A percentile compares a stretch with the other conserved stretches of the same genome.
Evolutionary conservation across 1,140 invertebrate species (phyloP).

Genomic region (Drosophila serrata): DNA sequence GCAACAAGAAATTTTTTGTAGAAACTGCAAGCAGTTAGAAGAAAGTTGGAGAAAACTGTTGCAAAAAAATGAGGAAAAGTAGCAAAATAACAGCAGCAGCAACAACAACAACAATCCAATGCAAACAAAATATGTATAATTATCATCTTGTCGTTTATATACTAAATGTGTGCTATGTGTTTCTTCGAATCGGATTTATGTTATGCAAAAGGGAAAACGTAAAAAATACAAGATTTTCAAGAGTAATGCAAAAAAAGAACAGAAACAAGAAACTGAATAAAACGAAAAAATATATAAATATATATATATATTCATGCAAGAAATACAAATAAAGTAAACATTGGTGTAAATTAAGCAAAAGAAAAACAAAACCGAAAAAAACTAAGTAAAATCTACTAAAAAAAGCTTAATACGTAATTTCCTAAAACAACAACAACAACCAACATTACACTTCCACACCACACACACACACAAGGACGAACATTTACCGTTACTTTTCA

Average conservation of each 20-base stretch:
- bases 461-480: conserved; percentile 21
- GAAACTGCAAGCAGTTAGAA: conserved; percentile 35
- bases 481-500: conserved; percentile 64
- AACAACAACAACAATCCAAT: conserved; percentile 23
- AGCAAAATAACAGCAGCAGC: conserved; percentile 1
- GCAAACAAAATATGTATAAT: conserved; percentile 54
- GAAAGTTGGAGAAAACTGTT: conserved; percentile 5
- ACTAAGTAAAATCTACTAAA: conserved; percentile 43
- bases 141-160: conserved; percentile 76
- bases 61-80: neutral
- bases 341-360: conserved; percentile 57
- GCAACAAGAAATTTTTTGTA: conserved; percentile 38
- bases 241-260: conserved; percentile 19
- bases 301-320: conserved; percentile 46
- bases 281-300: conserved; percentile 17
- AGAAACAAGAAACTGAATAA: conserved; percentile 24
- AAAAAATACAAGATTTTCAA: conserved; percentile 2
- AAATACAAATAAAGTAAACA: conserved; percentile 58
- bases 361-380: conserved; percentile 9
- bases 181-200: conserved; percentile 63
- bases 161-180: conserved; percentile 69
- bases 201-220: conserved; percentile 30
- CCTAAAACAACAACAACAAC: conserved; percentile 47
- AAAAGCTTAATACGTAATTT: conserved; percentile 75
- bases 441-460: conserved; percentile 22